Evolutionary conservation across 2,113 vertebrate species (phyloP).

Genomic region (Antennarius striatus): DNA sequence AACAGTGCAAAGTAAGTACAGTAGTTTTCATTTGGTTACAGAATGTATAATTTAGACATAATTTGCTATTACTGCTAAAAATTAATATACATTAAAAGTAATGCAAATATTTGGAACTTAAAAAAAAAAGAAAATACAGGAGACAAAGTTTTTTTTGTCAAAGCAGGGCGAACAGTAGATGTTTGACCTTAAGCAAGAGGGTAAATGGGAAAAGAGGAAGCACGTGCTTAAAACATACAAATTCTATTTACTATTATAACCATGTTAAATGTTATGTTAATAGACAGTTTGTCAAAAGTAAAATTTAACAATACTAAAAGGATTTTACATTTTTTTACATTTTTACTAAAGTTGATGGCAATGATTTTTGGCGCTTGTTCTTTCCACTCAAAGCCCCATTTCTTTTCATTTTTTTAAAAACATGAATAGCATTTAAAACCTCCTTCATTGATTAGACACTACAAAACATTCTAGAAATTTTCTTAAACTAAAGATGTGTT

Average conservation of each 20-base stretch:
- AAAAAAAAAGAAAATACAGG: neutral
- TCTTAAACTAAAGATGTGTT: slow-evolving; percentile 19
- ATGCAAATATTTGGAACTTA: slow-evolving; percentile 8
- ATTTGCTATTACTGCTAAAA: slow-evolving; percentile 15
- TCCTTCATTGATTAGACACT: slow-evolving; percentile 6
- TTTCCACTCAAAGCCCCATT: slow-evolving; percentile 17
- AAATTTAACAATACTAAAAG: neutral
- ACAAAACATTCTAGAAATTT: slow-evolving; percentile 27
- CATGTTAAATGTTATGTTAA: neutral
- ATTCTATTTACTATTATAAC: neutral
- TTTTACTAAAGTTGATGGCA: neutral
- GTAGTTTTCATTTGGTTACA: slow-evolving; percentile 25
- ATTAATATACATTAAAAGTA: slow-evolving; percentile 18
- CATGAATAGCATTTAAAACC: slow-evolving; percentile 7
- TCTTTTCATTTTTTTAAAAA: slow-evolving; percentile 21
- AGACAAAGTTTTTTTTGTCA: neutral
- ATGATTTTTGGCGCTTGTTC: neutral
- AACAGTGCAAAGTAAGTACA: slow-evolving; percentile 16
- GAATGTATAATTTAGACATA: slow-evolving; percentile 10
- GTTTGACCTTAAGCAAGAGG: neutral
- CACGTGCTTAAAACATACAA: neutral
- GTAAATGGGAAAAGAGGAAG: neutral
- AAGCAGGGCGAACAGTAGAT: slow-evolving; percentile 2
- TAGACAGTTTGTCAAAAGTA: neutral
- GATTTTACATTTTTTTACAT: neutral